Conservation (phyloP, 1,140 invertebrate species). For the Diachasmimorpha longicaudata region DNA sequence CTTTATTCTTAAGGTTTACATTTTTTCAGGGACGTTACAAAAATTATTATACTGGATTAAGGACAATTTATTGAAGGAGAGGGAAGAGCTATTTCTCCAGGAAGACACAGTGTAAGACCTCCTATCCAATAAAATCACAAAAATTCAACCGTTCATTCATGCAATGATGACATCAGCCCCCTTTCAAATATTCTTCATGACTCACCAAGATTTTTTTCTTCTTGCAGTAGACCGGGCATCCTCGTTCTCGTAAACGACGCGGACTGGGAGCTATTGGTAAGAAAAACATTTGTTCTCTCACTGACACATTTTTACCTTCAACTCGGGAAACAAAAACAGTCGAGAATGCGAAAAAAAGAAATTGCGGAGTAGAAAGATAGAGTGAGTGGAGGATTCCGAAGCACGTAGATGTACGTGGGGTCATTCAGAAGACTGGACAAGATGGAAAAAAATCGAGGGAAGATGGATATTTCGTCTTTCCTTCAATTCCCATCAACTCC, state of each 20-base stretch:
- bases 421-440: background rate
- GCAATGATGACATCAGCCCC: background rate
- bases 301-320: background rate
- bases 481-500: background rate
- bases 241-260: slow-evolving; percentile 90
- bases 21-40: slow-evolving; percentile 74
- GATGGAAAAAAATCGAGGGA: background rate
- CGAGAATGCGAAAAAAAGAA: background rate
- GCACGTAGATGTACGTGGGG: background rate
- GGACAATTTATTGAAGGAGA: slow-evolving; percentile 83
- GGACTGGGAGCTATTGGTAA: slow-evolving; percentile 90
- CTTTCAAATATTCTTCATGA: background rate
- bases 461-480: background rate
- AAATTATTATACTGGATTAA: slow-evolving; percentile 81
- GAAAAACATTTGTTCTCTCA: slow-evolving; percentile 25
- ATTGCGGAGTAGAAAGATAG: background rate
- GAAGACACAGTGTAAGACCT: slow-evolving; percentile 77
- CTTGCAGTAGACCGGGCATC: slow-evolving; percentile 84
- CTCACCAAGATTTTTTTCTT: slow-evolving; percentile 29
- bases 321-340: background rate
- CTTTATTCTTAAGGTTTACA: slow-evolving; percentile 20
- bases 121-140: background rate
- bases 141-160: background rate
- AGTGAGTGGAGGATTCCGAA: background rate
- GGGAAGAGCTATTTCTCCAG: slow-evolving; percentile 89